phyloP scores from a whole-genome alignment of 2,113 vertebrate genomes.

The Ptychochromis oligacanthus region DNA sequence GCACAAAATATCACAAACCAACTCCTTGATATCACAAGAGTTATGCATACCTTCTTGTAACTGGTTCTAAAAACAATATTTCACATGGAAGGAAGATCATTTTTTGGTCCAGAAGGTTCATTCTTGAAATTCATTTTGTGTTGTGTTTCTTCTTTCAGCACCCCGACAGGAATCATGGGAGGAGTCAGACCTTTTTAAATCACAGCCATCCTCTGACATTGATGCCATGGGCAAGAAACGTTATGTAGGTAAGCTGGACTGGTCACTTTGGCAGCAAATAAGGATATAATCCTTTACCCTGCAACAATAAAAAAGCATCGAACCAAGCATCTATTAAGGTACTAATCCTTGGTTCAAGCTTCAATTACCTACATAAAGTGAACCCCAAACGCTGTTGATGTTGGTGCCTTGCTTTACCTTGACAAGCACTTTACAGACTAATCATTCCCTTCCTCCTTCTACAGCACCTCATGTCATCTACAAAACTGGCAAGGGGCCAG shows the following conservation, averaged over 20 bases:
- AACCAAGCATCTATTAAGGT: not conserved
- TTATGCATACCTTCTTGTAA: not conserved
- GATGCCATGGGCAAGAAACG: constrained; percentile 90
- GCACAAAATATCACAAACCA: not conserved
- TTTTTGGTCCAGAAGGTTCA: not conserved
- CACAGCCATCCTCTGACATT: constrained; percentile 87
- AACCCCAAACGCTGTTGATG: not conserved
- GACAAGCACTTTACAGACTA: not conserved
- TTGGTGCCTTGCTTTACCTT: not conserved
- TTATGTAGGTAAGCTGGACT: constrained; percentile 82
- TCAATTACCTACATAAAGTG: not conserved
- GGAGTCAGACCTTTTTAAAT: constrained; percentile 86
- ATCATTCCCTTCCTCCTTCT: not conserved
- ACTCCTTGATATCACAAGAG: not conserved
- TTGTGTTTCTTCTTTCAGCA: constrained; percentile 11
- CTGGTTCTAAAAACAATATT: not conserved
- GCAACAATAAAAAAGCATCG: not conserved
- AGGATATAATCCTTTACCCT: not conserved
- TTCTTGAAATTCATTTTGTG: not conserved
- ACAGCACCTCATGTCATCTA: constrained; percentile 90
- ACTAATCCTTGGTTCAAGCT: not conserved
- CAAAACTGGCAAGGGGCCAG: constrained; percentile 87
- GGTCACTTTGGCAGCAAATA: not conserved
- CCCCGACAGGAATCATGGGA: constrained; percentile 78
- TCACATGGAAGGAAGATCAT: not conserved